Evolutionary conservation across 2,888 invertebrate species (phyloP).

Genomic region (Coenonympha glycerion): DNA sequence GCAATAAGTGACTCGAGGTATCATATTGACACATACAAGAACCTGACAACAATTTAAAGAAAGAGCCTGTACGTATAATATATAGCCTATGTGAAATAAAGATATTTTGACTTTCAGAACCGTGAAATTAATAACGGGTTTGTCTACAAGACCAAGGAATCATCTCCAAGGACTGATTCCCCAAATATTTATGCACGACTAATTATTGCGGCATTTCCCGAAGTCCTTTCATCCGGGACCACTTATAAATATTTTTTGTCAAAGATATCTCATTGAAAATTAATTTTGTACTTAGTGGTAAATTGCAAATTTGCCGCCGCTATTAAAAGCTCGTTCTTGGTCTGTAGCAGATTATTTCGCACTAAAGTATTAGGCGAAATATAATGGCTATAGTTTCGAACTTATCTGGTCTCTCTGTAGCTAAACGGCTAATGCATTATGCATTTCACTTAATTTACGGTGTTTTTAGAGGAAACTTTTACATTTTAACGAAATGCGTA

Average conservation of each 20-base stretch:
- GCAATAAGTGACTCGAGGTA: no score
- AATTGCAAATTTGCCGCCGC: constrained; percentile 4
- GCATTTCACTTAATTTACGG: not conserved
- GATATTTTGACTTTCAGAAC: no score
- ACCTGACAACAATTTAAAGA: no score
- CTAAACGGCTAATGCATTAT: constrained; percentile 5
- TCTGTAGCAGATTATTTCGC: constrained; percentile 6
- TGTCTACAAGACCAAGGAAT: no score
- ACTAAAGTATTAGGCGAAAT: constrained; percentile 6
- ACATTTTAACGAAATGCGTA: no score
- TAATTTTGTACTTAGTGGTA: not conserved
- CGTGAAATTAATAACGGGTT: no score
- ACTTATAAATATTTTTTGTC: not conserved
- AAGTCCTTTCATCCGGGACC: not conserved
- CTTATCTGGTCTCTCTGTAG: constrained; percentile 4
- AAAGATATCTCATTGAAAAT: not conserved
- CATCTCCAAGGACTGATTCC: no score
- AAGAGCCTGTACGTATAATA: no score
- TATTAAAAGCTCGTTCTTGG: constrained; percentile 7
- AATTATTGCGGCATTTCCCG: no score
- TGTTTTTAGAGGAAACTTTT: not conserved
- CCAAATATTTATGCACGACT: no score
- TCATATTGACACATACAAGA: no score
- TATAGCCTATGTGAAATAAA: no score
- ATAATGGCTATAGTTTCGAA: constrained; percentile 8